Conservation (phyloP, 2,888 invertebrate genomes). For the Caradrina clavipalpis region DNA sequence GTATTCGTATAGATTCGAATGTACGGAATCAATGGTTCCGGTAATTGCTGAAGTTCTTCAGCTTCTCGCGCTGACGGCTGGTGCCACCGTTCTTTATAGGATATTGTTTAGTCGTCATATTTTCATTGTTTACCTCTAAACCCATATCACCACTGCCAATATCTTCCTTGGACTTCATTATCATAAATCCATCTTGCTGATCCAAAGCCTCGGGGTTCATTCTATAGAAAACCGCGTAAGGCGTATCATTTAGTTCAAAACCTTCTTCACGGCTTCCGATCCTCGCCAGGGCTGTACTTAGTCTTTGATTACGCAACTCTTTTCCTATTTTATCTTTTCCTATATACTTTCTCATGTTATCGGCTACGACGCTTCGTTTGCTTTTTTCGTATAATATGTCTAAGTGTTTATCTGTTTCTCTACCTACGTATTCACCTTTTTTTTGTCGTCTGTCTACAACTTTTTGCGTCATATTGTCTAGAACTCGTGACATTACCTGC, state of each 20-base stretch:
- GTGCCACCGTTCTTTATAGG: conserved; percentile 53
- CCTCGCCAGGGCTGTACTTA: conserved; percentile 53
- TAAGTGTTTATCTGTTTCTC: conserved; percentile 55
- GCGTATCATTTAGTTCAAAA: conserved; percentile 66
- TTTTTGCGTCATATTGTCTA: conserved; percentile 67
- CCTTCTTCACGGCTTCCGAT: conserved; percentile 68
- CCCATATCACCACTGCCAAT: conserved; percentile 40
- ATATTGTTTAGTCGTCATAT: conserved; percentile 26
- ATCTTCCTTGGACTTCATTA: conserved; percentile 57
- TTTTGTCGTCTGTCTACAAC: conserved; percentile 56
- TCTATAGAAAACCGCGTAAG: conserved; percentile 80
- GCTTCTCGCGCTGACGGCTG: conserved; percentile 64
- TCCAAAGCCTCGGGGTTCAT: conserved; percentile 72
- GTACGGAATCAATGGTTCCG: conserved; percentile 44
- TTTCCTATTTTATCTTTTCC: conserved; percentile 64
- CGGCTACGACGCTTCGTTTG: conserved; percentile 65
- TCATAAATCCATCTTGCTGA: conserved; percentile 60
- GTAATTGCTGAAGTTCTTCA: conserved; percentile 67
- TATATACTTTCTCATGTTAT: conserved; percentile 70
- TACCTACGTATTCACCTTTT: conserved; percentile 66
- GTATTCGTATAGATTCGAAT: conserved; percentile 34
- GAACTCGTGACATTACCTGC: conserved; percentile 60
- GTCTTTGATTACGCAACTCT: conserved; percentile 45
- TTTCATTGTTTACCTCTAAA: conserved; percentile 49
- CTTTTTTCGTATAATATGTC: conserved; percentile 46